Percentiles rank a stretch among this genome's conserved stretches.
Evolutionary conservation across 2,113 vertebrate species (phyloP).

Genomic region (Cacatua alba): DNA sequence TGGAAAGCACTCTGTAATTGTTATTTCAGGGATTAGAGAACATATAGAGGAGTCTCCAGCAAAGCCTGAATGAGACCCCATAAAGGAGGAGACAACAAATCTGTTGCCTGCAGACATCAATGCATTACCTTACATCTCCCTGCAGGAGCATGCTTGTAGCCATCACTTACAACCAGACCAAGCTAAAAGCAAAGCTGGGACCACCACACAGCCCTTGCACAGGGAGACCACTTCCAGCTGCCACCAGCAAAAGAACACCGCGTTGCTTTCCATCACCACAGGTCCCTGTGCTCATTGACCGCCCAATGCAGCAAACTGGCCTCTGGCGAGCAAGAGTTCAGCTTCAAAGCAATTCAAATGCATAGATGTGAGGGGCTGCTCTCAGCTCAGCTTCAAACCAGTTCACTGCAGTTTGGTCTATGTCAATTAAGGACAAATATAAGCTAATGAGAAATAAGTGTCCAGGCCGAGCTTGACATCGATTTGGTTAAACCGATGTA

Average conservation of each 20-base stretch:
- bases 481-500: background rate
- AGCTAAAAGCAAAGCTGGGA: background rate
- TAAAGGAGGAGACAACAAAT: background rate
- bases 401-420: background rate
- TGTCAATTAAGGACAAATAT: slow-evolving; percentile 12
- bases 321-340: background rate
- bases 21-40: background rate
- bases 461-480: slow-evolving; percentile 31
- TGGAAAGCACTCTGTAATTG: background rate
- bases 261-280: rapidly evolving
- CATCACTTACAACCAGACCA: background rate
- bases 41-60: rapidly evolving
- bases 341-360: background rate
- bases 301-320: rapidly evolving
- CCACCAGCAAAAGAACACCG: background rate
- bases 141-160: rapidly evolving
- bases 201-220: background rate
- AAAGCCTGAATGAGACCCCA: background rate
- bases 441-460: slow-evolving; percentile 34
- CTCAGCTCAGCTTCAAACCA: background rate
- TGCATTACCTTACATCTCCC: background rate
- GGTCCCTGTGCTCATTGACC: background rate
- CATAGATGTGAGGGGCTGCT: background rate
- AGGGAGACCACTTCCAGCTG: rapidly evolving
- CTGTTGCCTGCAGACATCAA: no score